Conservation (phyloP, 1,140 invertebrate genomes). For the Scaptodrosophila lebanonensis region DNA sequence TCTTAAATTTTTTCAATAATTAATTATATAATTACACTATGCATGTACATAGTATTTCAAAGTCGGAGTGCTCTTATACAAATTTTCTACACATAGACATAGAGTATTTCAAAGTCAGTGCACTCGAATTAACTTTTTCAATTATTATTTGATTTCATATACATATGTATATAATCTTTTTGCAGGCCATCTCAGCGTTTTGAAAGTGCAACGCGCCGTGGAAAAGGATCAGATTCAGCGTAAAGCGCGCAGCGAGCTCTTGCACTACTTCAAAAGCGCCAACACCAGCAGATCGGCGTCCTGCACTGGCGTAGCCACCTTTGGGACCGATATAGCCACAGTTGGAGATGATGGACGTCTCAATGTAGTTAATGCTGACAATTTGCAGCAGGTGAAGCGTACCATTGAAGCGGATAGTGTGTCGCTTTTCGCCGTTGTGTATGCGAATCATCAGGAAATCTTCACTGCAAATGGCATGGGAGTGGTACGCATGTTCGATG, state of each 20-base stretch:
- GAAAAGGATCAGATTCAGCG: slow-evolving; percentile 78
- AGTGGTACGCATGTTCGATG: slow-evolving; percentile 92
- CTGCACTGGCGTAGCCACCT: slow-evolving; percentile 83
- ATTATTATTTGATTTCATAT: too few relatives aligned
- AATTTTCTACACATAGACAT: too few relatives aligned
- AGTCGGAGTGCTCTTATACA: too few relatives aligned
- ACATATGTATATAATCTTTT: background rate
- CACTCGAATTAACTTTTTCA: too few relatives aligned
- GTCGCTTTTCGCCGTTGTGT: slow-evolving; percentile 86
- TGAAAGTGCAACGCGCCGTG: slow-evolving; percentile 80
- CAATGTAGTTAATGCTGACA: slow-evolving; percentile 49
- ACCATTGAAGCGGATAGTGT: slow-evolving; percentile 85
- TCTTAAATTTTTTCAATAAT: too few relatives aligned
- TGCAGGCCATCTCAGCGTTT: slow-evolving; percentile 79
- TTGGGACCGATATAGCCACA: slow-evolving; percentile 85
- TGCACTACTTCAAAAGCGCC: slow-evolving; percentile 84
- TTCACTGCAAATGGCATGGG: slow-evolving; percentile 90
- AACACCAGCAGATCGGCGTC: slow-evolving; percentile 78
- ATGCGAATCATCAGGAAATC: slow-evolving; percentile 86
- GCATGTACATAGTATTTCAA: too few relatives aligned
- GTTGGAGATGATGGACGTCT: slow-evolving; percentile 88
- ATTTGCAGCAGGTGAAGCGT: slow-evolving; percentile 50
- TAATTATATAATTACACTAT: too few relatives aligned
- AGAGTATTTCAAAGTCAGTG: too few relatives aligned
- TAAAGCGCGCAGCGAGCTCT: slow-evolving; percentile 79